A percentile compares a stretch with the other conserved stretches of the same genome.
These are phyloP conservation scores for Gobionotothen gibberifrons DNA, from an alignment of 2,797 vertebrate genomes.

Conservation along the genomic window DNA sequence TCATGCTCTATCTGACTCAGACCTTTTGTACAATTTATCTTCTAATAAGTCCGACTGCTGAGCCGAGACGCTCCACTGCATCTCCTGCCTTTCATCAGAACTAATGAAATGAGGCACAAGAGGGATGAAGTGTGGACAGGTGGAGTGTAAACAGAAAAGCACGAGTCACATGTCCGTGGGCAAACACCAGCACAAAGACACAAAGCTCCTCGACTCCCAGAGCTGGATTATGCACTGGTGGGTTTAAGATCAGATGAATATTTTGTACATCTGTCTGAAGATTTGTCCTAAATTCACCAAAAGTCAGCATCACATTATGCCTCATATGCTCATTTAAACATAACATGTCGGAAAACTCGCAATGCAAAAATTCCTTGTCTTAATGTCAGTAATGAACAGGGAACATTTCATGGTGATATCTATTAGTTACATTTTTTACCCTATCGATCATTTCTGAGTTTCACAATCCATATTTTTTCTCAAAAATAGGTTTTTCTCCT, in stretches of 20 bases:
- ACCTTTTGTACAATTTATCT: slow-evolving; percentile 20
- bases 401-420: no score
- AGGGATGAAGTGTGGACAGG: slow-evolving; percentile 42
- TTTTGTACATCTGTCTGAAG: no score
- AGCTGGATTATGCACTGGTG: slow-evolving; percentile 37
- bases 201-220: slow-evolving; percentile 13
- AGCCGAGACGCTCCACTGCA: background rate
- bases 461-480: no score
- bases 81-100: slow-evolving; percentile 21
- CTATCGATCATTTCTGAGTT: no score
- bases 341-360: no score
- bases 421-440: no score
- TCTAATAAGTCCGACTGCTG: background rate
- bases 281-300: no score
- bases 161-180: slow-evolving; percentile 23
- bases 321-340: no score
- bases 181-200: slow-evolving; percentile 7
- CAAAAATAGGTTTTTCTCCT: no score
- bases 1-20: slow-evolving; percentile 21
- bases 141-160: slow-evolving; percentile 50
- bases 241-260: background rate
- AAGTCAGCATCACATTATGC: no score
- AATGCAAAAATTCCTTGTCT: no score
- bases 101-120: slow-evolving; percentile 45
- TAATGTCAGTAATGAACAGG: no score